Conservation (phyloP, 2,113 vertebrate species). For the Lates calcarifer region DNA sequence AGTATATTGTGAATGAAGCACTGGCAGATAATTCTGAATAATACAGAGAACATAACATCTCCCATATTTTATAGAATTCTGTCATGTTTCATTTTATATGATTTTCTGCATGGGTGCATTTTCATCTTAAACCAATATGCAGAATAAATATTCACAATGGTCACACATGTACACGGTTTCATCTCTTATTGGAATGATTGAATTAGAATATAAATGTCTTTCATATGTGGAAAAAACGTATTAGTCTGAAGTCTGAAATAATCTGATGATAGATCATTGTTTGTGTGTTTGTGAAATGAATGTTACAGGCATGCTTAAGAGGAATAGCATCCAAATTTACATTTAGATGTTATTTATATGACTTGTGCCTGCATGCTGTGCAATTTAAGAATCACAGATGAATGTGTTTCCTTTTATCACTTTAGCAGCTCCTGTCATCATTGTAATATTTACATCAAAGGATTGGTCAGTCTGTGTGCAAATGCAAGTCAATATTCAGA, state of each 20-base stretch:
- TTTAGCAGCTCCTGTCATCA: constrained; percentile 6
- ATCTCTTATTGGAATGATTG: constrained; percentile 20
- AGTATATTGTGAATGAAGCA: not conserved
- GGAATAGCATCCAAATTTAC: constrained; percentile 42
- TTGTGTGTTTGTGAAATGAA: constrained; percentile 34
- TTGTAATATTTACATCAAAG: constrained; percentile 29
- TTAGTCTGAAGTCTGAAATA: constrained; percentile 31
- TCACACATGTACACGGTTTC: constrained; percentile 25
- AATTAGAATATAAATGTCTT: constrained; percentile 38
- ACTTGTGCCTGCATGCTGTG: not conserved
- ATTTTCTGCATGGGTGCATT: constrained; percentile 56
- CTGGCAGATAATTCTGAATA: not conserved
- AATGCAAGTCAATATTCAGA: not conserved
- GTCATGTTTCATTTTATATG: constrained; percentile 36
- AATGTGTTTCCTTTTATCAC: constrained; percentile 32
- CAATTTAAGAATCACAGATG: constrained; percentile 22
- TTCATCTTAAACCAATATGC: constrained; percentile 29
- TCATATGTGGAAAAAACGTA: constrained; percentile 23
- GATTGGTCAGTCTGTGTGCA: constrained; percentile 7
- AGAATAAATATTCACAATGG: constrained; percentile 33
- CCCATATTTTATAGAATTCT: constrained; percentile 7
- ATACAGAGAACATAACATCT: not conserved
- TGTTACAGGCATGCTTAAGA: constrained; percentile 10
- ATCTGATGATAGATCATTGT: constrained; percentile 21
- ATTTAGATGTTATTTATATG: constrained; percentile 51